Percentiles rank a stretch among this genome's conserved stretches.
These are phyloP conservation scores for Diabrotica virgifera DNA, from an alignment of 1,140 invertebrate species.

Conservation along the genomic window DNA sequence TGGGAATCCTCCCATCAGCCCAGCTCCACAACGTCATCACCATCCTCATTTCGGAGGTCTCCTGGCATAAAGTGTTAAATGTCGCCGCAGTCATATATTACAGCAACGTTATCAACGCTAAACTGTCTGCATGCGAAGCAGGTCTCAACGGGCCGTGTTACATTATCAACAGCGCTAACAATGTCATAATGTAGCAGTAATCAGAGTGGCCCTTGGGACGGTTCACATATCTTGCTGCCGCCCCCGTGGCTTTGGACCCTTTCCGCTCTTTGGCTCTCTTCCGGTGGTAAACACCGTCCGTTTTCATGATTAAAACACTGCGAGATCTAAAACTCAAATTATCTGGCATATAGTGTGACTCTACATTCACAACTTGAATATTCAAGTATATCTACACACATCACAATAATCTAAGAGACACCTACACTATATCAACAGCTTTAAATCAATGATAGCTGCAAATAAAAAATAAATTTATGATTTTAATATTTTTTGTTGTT, in stretches of 20 bases:
- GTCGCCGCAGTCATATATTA: not conserved
- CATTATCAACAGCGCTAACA: conserved; percentile 16
- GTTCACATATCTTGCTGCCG: conserved; percentile 19
- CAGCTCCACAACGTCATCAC: not conserved
- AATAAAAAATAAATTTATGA: no score
- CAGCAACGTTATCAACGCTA: not conserved
- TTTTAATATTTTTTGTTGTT: no score
- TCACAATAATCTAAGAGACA: no score
- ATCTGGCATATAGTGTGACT: no score
- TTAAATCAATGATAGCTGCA: no score
- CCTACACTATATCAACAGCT: no score
- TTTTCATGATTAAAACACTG: no score
- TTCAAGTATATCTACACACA: no score
- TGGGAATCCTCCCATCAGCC: not conserved
- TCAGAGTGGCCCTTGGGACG: conserved; percentile 20
- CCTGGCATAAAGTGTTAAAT: conserved; percentile 2
- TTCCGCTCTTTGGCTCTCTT: conserved; percentile 4
- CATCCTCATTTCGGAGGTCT: not conserved
- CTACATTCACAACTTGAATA: no score
- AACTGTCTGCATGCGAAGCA: conserved; percentile 8
- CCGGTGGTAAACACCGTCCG: not conserved
- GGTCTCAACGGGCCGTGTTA: conserved; percentile 12
- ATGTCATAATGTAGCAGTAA: conserved; percentile 22
- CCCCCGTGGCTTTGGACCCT: not conserved
- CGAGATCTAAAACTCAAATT: no score